Conservation (phyloP, 2,888 invertebrate species). For the Sphaerolaimus hirsutus region DNA sequence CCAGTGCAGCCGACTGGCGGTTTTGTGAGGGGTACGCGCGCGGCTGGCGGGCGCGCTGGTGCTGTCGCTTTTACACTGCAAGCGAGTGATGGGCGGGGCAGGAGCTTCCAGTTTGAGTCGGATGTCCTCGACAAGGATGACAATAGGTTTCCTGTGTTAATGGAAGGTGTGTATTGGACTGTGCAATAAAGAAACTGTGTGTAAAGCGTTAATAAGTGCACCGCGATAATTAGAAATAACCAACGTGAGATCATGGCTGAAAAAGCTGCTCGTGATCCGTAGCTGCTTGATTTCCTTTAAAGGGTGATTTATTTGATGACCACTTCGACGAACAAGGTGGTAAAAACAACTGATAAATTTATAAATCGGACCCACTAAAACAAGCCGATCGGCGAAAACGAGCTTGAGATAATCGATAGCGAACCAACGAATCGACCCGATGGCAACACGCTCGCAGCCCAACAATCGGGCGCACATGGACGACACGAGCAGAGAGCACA, state of each 20-base stretch:
- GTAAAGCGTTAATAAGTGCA: not conserved
- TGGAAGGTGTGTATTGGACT: not conserved
- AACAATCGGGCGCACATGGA: conserved; percentile 16
- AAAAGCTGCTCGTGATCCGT: conserved; percentile 25
- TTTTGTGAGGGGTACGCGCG: no score
- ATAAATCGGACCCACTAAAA: conserved; percentile 1
- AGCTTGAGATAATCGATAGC: conserved; percentile 10
- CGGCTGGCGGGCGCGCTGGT: not conserved
- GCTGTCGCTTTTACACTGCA: not conserved
- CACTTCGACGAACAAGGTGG: not conserved
- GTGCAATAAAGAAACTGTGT: not conserved
- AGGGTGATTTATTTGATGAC: conserved; percentile 1
- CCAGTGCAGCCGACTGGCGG: not conserved
- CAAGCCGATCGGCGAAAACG: conserved; percentile 6
- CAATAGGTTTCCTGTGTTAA: conserved; percentile 21
- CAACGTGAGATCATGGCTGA: conserved; percentile 24
- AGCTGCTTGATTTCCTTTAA: conserved; percentile 24
- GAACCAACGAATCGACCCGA: conserved; percentile 9
- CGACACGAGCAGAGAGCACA: conserved; percentile 23
- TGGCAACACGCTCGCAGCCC: conserved; percentile 6
- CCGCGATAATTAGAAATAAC: conserved; percentile 1
- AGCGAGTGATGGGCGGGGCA: not conserved
- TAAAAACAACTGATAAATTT: not conserved
- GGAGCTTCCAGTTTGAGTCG: conserved; percentile 15
- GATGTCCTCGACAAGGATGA: conserved; percentile 22